These are phyloP conservation scores for Apotomis turbidana DNA, from an alignment of 2,888 invertebrate genomes.

Conservation along the genomic window DNA sequence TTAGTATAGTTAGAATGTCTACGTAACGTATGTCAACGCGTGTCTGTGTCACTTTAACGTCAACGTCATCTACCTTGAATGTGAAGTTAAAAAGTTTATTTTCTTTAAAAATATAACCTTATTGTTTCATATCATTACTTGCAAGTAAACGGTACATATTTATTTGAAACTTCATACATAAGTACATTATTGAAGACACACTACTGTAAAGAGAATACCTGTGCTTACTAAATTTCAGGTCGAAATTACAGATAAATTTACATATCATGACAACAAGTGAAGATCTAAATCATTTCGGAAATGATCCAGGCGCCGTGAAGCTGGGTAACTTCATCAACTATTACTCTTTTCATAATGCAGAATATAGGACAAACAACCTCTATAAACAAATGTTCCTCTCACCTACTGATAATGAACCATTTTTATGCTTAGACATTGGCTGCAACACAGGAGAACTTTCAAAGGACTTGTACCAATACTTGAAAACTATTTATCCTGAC, in stretches of 20 bases:
- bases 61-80: too few species aligned
- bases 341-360: slow-evolving; percentile 90
- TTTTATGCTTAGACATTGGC: slow-evolving; percentile 88
- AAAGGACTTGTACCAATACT: slow-evolving; percentile 78
- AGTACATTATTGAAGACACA: too few species aligned
- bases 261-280: slow-evolving; percentile 44
- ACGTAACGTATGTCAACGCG: too few species aligned
- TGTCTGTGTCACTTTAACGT: too few species aligned
- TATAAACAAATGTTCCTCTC: slow-evolving; percentile 66
- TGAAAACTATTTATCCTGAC: slow-evolving; percentile 69
- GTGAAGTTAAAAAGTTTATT: too few species aligned
- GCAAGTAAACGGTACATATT: too few species aligned
- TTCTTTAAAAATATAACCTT: too few species aligned
- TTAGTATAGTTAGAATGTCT: too few species aligned
- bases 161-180: too few species aligned
- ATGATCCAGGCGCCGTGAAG: slow-evolving; percentile 90
- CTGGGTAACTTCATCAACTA: slow-evolving; percentile 95
- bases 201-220: too few species aligned
- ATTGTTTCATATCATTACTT: too few species aligned
- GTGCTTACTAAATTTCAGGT: too few species aligned
- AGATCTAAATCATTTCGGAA: slow-evolving; percentile 74
- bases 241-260: neutral
- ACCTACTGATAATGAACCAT: slow-evolving; percentile 47
- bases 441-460: slow-evolving; percentile 93
- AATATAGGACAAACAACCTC: slow-evolving; percentile 86